A percentile compares a stretch with the other conserved stretches of the same genome.
Evolutionary conservation across 2,888 invertebrate genomes (phyloP).

Genomic region (Thelaira solivaga): DNA sequence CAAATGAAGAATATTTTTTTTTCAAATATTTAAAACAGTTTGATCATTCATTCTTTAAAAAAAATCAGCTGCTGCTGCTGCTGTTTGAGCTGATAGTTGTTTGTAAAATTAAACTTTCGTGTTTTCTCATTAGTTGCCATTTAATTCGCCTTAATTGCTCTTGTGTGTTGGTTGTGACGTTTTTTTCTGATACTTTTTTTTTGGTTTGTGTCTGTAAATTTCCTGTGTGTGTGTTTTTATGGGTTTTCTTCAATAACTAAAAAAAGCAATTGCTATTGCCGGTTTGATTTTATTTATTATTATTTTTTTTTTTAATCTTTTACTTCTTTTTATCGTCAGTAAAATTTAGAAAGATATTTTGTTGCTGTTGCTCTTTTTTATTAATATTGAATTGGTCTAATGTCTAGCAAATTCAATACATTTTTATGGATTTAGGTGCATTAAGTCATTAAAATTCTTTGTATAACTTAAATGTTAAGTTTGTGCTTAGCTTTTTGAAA

Average conservation of each 20-base stretch:
- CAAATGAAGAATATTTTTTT: too few species aligned
- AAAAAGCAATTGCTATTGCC: constrained; percentile 40
- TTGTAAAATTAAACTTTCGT: constrained; percentile 15
- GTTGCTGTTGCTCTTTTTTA: too few species aligned
- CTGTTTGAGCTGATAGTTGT: too few species aligned
- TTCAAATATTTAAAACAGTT: too few species aligned
- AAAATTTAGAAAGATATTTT: too few species aligned
- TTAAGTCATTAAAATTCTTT: not conserved
- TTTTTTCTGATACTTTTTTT: too few species aligned
- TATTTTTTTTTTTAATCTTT: constrained; percentile 1
- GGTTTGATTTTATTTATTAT: constrained; percentile 4
- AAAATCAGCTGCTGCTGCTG: too few species aligned
- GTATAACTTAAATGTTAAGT: not conserved
- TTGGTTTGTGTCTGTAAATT: not conserved
- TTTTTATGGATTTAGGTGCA: constrained; percentile 11
- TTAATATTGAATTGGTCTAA: not conserved
- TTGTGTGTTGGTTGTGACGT: constrained; percentile 28
- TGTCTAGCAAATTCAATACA: not conserved
- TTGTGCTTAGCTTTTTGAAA: too few species aligned
- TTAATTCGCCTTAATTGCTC: constrained; percentile 56
- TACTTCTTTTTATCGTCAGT: constrained; percentile 7
- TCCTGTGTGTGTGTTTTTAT: not conserved
- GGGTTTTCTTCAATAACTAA: constrained; percentile 52
- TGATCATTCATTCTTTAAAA: too few species aligned
- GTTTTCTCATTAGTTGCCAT: constrained; percentile 45